Percentiles rank a stretch among this genome's conserved stretches.
phyloP scores from a whole-genome alignment of 2,888 invertebrate genomes.

The Phrixothrix hirtus region DNA sequence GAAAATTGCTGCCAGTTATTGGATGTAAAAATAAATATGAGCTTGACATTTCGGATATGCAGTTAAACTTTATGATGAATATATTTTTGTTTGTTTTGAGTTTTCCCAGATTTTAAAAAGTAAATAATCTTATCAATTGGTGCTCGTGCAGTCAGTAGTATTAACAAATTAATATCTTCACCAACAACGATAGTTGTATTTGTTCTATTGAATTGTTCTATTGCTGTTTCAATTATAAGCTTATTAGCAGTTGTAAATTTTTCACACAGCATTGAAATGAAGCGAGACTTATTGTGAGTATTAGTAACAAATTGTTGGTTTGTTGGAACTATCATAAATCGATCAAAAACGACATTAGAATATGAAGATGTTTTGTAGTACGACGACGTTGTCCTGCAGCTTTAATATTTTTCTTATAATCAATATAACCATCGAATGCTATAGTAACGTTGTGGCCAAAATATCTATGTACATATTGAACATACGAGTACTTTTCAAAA shows the following conservation, averaged over 20 bases:
- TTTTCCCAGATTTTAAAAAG: conserved; percentile 39
- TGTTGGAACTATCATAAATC: conserved; percentile 41
- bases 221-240: conserved; percentile 40
- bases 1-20: no score
- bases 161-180: no score
- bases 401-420: conserved; percentile 39
- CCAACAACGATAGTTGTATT: conserved; percentile 40
- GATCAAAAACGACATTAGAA: no score
- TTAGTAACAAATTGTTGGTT: conserved; percentile 40
- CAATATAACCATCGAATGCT: conserved; percentile 43
- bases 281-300: no score
- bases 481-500: conserved; percentile 32
- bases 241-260: conserved; percentile 44
- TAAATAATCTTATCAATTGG: conserved; percentile 37
- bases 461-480: conserved; percentile 39
- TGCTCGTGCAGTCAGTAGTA: conserved; percentile 37
- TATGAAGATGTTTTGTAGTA: conserved; percentile 38
- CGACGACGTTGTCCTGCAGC: conserved; percentile 40
- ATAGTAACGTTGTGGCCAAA: conserved; percentile 35
- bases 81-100: conserved; percentile 34
- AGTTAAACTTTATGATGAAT: conserved; percentile 39
- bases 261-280: no score
- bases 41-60: no score
- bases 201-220: no score
- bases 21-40: no score